Evolutionary conservation across 2,113 vertebrate genomes (phyloP).

Genomic region (Atrichornis clamosus): DNA sequence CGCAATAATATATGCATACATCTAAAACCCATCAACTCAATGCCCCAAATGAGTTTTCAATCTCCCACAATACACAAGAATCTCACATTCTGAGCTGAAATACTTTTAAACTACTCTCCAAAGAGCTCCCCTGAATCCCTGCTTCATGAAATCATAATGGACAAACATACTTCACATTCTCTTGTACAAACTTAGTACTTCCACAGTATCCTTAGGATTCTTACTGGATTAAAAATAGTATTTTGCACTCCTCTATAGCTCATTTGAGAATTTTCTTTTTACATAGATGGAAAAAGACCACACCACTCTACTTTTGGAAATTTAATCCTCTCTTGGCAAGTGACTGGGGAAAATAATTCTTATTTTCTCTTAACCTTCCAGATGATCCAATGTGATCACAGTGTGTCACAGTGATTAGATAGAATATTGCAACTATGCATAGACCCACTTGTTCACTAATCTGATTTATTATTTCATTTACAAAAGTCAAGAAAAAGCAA

Average conservation of each 20-base stretch:
- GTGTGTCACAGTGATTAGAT: conserved; percentile 33
- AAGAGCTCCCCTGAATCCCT: not conserved
- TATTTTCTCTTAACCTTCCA: not conserved
- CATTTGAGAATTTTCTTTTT: not conserved
- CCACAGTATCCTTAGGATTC: not conserved
- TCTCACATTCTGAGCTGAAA: not conserved
- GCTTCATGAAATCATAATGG: not conserved
- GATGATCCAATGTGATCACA: too few relatives aligned
- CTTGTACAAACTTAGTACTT: not conserved
- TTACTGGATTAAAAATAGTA: not conserved
- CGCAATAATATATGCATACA: not conserved
- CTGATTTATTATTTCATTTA: conserved; percentile 26
- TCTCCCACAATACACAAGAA: not conserved
- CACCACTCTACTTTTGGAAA: not conserved
- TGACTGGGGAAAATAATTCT: not conserved
- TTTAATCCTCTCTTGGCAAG: not conserved
- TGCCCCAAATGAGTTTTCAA: not conserved
- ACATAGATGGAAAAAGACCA: not conserved
- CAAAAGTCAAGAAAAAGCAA: not conserved
- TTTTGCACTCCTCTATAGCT: not conserved
- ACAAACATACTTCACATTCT: conserved; percentile 21
- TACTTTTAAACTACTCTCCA: not conserved
- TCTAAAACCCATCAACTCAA: not conserved
- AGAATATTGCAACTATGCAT: conserved; percentile 13
- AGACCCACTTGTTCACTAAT: conserved; percentile 7